These are phyloP conservation scores for Empis stercorea DNA, from an alignment of 2,888 invertebrate genomes.

Conservation along the genomic window DNA sequence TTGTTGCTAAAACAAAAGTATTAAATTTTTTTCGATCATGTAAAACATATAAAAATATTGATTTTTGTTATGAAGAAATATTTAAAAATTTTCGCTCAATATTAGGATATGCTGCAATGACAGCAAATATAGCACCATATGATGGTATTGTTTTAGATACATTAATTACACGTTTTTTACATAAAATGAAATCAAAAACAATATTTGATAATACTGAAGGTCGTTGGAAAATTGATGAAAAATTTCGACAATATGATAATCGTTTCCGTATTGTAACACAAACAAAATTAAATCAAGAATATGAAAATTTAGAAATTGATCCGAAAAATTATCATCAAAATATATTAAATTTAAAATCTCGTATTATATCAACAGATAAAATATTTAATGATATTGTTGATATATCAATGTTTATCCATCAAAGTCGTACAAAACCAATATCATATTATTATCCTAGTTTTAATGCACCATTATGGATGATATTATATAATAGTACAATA, in stretches of 20 bases:
- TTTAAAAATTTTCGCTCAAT: constrained; percentile 29
- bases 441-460: constrained; percentile 29
- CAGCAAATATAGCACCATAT: background rate
- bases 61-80: constrained; percentile 30
- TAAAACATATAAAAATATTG: constrained; percentile 21
- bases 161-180: background rate
- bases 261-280: background rate
- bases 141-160: background rate
- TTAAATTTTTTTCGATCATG: constrained; percentile 30
- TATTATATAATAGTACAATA: constrained; percentile 26
- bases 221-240: background rate
- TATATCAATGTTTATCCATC: constrained; percentile 28
- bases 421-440: constrained; percentile 31
- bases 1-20: constrained; percentile 29
- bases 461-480: constrained; percentile 30
- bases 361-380: constrained; percentile 17
- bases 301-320: constrained; percentile 22
- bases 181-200: background rate
- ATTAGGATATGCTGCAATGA: constrained; percentile 19
- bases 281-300: constrained; percentile 20
- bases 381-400: constrained; percentile 25
- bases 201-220: background rate
- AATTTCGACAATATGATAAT: background rate
- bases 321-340: constrained; percentile 30
- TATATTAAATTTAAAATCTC: constrained; percentile 21